Conservation (phyloP, 2,888 invertebrate genomes). For the Gisinianus flammeolus region DNA sequence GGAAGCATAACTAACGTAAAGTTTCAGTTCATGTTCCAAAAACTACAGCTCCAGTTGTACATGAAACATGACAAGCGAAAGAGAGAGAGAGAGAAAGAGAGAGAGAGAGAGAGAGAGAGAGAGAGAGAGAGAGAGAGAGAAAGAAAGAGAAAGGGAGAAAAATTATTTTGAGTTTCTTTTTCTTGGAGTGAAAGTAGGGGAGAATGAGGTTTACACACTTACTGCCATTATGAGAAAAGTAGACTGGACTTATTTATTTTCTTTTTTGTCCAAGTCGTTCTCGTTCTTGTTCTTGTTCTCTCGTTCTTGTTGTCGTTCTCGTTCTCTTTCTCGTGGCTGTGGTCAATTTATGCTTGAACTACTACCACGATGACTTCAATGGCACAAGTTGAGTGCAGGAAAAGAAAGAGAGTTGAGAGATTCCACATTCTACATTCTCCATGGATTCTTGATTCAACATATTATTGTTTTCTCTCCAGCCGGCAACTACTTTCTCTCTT, state of each 20-base stretch:
- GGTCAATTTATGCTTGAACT: constrained; percentile 8
- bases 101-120: background rate
- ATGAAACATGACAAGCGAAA: background rate
- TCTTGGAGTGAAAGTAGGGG: no score
- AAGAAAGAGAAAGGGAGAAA: constrained; percentile 3
- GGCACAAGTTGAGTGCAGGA: background rate
- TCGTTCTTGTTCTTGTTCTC: background rate
- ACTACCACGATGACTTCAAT: background rate
- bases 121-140: background rate
- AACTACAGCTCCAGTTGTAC: background rate
- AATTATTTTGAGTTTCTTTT: background rate
- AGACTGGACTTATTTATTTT: constrained; percentile 10
- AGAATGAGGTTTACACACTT: constrained; percentile 1
- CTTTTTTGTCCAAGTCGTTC: background rate
- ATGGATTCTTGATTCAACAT: no score
- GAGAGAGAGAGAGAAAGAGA: background rate
- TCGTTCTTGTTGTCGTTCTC: background rate
- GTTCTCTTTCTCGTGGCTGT: background rate
- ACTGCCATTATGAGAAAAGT: background rate
- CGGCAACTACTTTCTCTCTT: background rate
- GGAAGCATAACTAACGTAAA: background rate
- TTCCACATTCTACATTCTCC: background rate
- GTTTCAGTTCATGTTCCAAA: background rate
- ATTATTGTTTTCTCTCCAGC: no score
- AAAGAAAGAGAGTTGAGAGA: background rate